Base-by-base conservation (phyloP, 2,888 invertebrate genomes). In the Esperia sulphurella region DNA sequence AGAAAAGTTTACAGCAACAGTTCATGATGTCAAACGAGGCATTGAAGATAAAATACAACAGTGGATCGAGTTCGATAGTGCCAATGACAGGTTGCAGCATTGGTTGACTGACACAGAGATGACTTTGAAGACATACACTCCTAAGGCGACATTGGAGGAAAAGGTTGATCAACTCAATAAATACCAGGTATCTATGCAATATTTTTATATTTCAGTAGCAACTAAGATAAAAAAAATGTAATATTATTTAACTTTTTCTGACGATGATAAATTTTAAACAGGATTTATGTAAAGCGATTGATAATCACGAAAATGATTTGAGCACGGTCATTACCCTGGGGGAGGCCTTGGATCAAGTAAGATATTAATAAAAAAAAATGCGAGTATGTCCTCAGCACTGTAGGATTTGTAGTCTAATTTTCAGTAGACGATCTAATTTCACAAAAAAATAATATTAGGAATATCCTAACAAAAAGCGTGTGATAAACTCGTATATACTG, bases 61-160 rank as follows among this genome's bases (percentile, higher is more conserved):
- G 79, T 98, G 98, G 98, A 93, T 93, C 54, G 96, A 97, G 62
- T 98, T 97, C 74, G 98, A 98, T 71, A 92, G 93, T 55, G 94
- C 95, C 0, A 92, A 96, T 62, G 96, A 97, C 60, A 92, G 95
- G 40, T 89, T 98, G 43, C 92, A 96, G 48, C 91, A 91, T 43
- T 97, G 97, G 96, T 81, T 98, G 49, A 92, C 92, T 43, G 97
- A 97, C 54, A 95, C 96, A 0, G 98, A 98, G 82, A 92, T 93
- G 62, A 92, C 93, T 12, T 89, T 98, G 47, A 96, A 97, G 76
- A 96, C 96, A 56, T 97, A 96, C 68, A 92, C 93, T 30, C 92
- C 95, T 6, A 95, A 95, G 71, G 93, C 96, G 41, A 95, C 96
- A 0, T 85, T 97, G 29, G 96, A 97, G 60, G 97, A 98, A 69